Conservation (phyloP, 2,797 vertebrate species). For the Trachurus trachurus region DNA sequence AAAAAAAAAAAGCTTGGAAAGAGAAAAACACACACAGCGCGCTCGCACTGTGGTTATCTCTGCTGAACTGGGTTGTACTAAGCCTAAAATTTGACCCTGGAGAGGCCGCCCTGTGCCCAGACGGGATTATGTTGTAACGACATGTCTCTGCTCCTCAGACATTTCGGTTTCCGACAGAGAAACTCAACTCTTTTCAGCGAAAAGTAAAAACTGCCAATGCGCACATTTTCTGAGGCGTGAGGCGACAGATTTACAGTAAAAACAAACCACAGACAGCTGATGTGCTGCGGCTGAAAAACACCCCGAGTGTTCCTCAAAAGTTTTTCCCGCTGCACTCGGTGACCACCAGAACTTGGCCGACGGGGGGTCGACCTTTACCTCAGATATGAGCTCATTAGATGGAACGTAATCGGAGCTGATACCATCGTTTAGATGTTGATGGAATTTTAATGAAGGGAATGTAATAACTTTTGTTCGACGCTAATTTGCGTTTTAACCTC, state of each 20-base stretch:
- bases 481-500: constrained; percentile 61
- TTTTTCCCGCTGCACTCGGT: not conserved
- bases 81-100: constrained; percentile 44
- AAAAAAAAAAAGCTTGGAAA: not conserved
- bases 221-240: constrained; percentile 28
- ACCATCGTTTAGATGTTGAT: constrained; percentile 38
- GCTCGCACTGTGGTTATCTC: constrained; percentile 12
- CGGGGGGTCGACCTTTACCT: constrained; percentile 53
- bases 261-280: constrained; percentile 18
- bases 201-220: constrained; percentile 18
- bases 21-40: not conserved
- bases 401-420: constrained; percentile 51
- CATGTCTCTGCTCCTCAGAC: constrained; percentile 38
- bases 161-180: constrained; percentile 24
- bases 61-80: constrained; percentile 19
- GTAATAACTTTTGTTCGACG: constrained; percentile 42
- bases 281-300: not conserved
- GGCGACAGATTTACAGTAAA: constrained; percentile 31
- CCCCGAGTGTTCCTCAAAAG: rapidly evolving
- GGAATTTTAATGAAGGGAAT: constrained; percentile 58
- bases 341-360: not conserved
- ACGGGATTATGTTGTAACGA: constrained; percentile 51
- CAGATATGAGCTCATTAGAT: constrained; percentile 23
- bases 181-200: constrained; percentile 28
- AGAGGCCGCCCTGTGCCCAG: constrained; percentile 33